Percentiles rank a stretch among this genome's conserved stretches.
These are phyloP conservation scores for Leucosticte australis DNA, from an alignment of 2,113 vertebrate genomes.

Conservation along the genomic window DNA sequence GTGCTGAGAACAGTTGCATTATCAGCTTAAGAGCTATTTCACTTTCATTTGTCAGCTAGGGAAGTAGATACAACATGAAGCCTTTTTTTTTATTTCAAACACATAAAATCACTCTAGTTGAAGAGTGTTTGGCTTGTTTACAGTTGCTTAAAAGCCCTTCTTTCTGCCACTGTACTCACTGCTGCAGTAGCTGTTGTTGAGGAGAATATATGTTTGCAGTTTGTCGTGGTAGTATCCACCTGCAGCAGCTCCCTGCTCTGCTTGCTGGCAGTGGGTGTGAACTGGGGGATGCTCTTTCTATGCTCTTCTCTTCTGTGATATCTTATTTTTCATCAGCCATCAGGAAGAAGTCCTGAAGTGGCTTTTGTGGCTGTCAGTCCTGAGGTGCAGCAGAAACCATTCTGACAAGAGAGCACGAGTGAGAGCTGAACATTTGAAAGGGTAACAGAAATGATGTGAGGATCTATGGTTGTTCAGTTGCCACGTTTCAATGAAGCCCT, in stretches of 20 bases:
- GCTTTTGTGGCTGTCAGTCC: background rate
- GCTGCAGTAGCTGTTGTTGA: background rate
- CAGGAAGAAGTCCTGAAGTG: background rate
- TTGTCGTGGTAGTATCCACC: accelerated
- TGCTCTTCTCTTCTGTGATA: background rate
- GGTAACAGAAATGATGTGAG: background rate
- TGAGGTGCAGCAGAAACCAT: background rate
- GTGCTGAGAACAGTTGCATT: background rate
- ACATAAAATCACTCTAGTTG: background rate
- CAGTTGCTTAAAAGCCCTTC: background rate
- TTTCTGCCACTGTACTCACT: background rate
- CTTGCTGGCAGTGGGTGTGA: background rate
- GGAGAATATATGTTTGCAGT: background rate
- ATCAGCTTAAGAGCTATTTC: background rate
- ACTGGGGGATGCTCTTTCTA: background rate
- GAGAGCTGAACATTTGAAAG: background rate
- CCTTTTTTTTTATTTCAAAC: background rate
- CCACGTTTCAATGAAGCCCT: accelerated
- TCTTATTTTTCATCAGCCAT: background rate
- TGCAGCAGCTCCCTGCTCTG: background rate
- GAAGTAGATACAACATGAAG: background rate
- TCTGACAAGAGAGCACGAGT: background rate
- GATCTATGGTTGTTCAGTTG: background rate
- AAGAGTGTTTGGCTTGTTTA: background rate
- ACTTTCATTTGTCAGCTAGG: background rate